These are phyloP conservation scores for Anodontia alba DNA, from an alignment of 2,888 invertebrate species.

Conservation along the genomic window DNA sequence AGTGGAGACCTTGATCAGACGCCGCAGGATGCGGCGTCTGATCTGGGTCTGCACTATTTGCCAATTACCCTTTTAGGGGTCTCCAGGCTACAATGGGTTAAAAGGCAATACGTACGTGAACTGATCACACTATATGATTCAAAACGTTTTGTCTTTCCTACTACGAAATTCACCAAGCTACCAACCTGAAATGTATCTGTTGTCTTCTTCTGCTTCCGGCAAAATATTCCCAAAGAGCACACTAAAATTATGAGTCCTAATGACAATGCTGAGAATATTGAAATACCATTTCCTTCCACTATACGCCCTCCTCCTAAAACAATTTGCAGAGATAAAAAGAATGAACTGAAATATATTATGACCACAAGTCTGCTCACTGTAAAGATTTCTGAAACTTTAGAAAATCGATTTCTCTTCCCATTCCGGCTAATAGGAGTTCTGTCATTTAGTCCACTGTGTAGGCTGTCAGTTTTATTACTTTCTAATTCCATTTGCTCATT, in stretches of 20 bases:
- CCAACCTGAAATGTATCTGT: constrained; percentile 53
- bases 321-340: constrained; percentile 34
- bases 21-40: too few relatives aligned
- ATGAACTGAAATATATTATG: constrained; percentile 27
- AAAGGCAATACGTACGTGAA: too few relatives aligned
- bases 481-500: not conserved
- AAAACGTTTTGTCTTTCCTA: too few relatives aligned
- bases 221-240: constrained; percentile 48
- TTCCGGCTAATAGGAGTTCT: not conserved
- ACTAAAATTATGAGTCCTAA: constrained; percentile 35
- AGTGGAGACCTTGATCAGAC: too few relatives aligned
- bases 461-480: not conserved
- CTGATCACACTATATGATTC: too few relatives aligned
- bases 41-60: too few relatives aligned
- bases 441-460: not conserved
- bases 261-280: constrained; percentile 16
- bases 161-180: too few relatives aligned
- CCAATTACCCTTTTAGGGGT: too few relatives aligned
- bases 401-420: not conserved
- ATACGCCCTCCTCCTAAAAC: constrained; percentile 22
- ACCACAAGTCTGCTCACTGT: constrained; percentile 35
- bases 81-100: too few relatives aligned
- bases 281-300: constrained; percentile 16
- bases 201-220: constrained; percentile 39
- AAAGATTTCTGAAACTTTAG: not conserved